Evolutionary conservation across 1,140 invertebrate genomes (phyloP).

Genomic region (Yoshiicerus persimilis): DNA sequence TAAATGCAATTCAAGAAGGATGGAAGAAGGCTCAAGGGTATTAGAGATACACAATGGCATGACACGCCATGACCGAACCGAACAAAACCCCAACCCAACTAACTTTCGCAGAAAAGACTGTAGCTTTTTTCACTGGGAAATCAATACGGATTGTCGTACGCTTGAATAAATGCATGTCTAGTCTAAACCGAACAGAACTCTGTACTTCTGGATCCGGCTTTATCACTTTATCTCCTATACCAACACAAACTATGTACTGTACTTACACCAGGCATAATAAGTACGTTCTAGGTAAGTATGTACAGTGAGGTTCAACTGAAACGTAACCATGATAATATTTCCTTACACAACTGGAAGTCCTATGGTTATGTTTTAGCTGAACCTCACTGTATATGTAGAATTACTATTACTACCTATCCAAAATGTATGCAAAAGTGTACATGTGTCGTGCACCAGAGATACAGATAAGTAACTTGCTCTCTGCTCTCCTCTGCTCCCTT

Average conservation of each 20-base stretch:
- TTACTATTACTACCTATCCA: too few species aligned
- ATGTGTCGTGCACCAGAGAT: neutral
- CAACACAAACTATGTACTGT: too few species aligned
- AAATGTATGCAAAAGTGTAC: too few species aligned
- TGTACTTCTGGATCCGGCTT: neutral
- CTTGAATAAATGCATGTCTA: slow-evolving; percentile 17
- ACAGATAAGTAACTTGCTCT: too few species aligned
- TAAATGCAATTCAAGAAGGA: slow-evolving; percentile 10
- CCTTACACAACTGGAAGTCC: too few species aligned
- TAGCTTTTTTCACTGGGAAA: neutral
- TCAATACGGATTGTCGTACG: slow-evolving; percentile 16
- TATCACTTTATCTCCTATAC: neutral
- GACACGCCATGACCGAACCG: slow-evolving; percentile 8
- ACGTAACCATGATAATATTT: too few species aligned
- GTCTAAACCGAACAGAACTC: neutral
- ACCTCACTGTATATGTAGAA: too few species aligned
- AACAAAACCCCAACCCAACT: neutral
- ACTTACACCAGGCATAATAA: too few species aligned
- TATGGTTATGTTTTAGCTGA: too few species aligned
- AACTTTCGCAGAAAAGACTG: neutral
- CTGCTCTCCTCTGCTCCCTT: too few species aligned
- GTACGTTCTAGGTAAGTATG: too few species aligned
- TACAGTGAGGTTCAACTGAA: too few species aligned
- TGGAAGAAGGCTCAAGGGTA: slow-evolving; percentile 21
- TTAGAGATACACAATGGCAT: slow-evolving; percentile 1